Conservation (phyloP, 2,113 vertebrate species). For the Felis chaus region DNA sequence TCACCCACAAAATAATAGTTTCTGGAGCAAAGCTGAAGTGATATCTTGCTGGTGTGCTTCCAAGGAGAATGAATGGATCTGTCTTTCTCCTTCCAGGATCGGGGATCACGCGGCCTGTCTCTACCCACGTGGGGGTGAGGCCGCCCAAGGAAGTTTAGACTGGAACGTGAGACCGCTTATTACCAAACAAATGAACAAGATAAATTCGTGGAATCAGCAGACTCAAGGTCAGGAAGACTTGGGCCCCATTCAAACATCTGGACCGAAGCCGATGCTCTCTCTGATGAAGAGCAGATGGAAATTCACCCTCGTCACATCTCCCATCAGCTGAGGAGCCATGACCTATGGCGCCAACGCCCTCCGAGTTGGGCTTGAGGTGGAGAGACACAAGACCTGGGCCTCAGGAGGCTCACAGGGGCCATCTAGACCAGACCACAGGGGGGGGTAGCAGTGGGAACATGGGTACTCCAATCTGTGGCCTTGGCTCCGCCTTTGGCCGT, state of each 20-base stretch:
- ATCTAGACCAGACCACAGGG: accelerated
- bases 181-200: not conserved
- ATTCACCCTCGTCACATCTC: not conserved
- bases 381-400: not conserved
- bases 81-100: not conserved
- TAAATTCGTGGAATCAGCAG: not conserved
- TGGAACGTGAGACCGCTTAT: not conserved
- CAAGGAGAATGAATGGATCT: not conserved
- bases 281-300: not conserved
- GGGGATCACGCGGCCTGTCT: not conserved
- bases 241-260: not conserved
- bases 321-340: accelerated
- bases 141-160: not conserved
- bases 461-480: not conserved
- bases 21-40: not conserved
- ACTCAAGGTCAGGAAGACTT: not conserved
- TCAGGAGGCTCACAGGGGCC: not conserved
- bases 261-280: not conserved
- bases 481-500: accelerated
- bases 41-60: not conserved
- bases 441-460: accelerated
- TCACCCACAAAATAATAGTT: not conserved
- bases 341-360: accelerated
- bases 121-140: not conserved
- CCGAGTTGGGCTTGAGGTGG: not conserved